These are phyloP conservation scores for Trisateles emortualis DNA, from an alignment of 2,888 invertebrate species.

Conservation along the genomic window DNA sequence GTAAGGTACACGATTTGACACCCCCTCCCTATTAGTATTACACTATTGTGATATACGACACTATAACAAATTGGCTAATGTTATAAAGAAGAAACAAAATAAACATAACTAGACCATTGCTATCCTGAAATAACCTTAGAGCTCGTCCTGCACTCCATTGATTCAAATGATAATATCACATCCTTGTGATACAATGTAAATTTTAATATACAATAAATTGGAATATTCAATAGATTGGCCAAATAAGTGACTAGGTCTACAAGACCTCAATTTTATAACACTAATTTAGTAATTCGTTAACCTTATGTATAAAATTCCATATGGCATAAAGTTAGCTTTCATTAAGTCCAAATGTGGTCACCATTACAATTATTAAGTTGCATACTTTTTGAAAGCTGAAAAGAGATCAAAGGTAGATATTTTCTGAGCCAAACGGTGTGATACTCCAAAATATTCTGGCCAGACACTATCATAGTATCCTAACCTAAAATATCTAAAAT, in stretches of 20 bases:
- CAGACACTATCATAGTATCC: constrained; percentile 87
- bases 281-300: constrained; percentile 87
- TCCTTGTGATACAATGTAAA: constrained; percentile 77
- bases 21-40: constrained; percentile 85
- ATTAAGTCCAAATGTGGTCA: constrained; percentile 84
- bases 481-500: constrained; percentile 86
- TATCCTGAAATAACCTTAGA: constrained; percentile 83
- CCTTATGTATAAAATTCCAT: constrained; percentile 86
- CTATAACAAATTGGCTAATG: constrained; percentile 87
- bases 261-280: constrained; percentile 83
- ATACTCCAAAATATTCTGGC: constrained; percentile 86
- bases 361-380: constrained; percentile 83
- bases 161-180: constrained; percentile 77
- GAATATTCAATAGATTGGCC: constrained; percentile 86
- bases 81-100: constrained; percentile 81
- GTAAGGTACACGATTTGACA: constrained; percentile 84
- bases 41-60: constrained; percentile 86
- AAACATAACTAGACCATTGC: constrained; percentile 86
- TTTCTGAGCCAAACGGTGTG: constrained; percentile 87
- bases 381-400: constrained; percentile 86
- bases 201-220: constrained; percentile 85
- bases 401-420: constrained; percentile 86
- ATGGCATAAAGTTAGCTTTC: constrained; percentile 87
- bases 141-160: constrained; percentile 86
- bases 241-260: constrained; percentile 85